A percentile compares a stretch with the other conserved stretches of the same genome.
phyloP scores from a whole-genome alignment of 2,797 vertebrate genomes.

The Kryptopterus vitreolus region DNA sequence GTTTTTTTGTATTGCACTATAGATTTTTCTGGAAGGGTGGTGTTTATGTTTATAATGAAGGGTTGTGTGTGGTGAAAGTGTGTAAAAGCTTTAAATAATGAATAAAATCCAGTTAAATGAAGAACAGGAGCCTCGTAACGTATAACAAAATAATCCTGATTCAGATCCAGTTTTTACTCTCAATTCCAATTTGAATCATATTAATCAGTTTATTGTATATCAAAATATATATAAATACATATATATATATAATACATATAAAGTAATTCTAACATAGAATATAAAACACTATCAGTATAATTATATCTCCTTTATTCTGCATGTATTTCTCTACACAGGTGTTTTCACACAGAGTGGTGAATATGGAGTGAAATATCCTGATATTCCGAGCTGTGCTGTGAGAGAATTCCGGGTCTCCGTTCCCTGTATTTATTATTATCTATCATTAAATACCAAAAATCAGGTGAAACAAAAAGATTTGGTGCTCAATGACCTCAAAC shows the following conservation, averaged over 20 bases:
- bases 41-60: not conserved
- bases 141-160: too few relatives aligned
- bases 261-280: not conserved
- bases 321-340: not conserved
- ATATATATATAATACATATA: too few relatives aligned
- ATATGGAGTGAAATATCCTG: not conserved
- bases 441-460: not conserved
- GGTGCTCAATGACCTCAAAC: not conserved
- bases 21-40: not conserved
- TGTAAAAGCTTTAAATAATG: too few relatives aligned
- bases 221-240: too few relatives aligned
- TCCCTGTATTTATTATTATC: slow-evolving; percentile 28
- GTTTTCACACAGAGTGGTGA: not conserved
- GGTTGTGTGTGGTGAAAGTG: too few relatives aligned
- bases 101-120: too few relatives aligned
- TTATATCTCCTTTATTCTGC: not conserved
- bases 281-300: not conserved
- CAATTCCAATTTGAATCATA: too few relatives aligned
- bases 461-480: not conserved
- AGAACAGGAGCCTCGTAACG: too few relatives aligned
- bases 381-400: slow-evolving; percentile 19
- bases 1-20: not conserved
- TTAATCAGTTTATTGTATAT: too few relatives aligned
- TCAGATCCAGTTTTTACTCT: too few relatives aligned
- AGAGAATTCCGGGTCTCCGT: slow-evolving; percentile 30